Evolutionary conservation across 2,113 vertebrate species (phyloP), one percentile per base, ranked within the genome.

Genomic region (Lichenostomus cassidix): DNA sequence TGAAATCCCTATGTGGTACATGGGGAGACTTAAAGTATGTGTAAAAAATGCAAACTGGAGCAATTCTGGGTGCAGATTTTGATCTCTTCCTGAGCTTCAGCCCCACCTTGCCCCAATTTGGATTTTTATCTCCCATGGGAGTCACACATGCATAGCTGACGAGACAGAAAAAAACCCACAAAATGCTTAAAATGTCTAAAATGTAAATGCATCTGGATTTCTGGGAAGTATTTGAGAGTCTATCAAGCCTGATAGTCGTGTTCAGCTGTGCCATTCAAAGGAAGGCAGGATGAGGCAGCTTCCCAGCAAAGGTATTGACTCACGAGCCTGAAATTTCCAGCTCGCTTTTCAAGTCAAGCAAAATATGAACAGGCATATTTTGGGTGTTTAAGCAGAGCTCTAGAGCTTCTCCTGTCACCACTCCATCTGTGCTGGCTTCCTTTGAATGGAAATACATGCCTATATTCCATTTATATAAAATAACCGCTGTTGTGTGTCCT

Each of bases 91-190:
- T 8, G 29, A 44, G 62, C 47, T 52, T 49, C 63, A 62, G 21
- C 37, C 52, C 24, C 63, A 8, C 20, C 20, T 5, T 10, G 13
- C 52, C 79, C 64, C 9, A 4, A 0, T 33, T 3, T 3, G 19
- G 3, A 5, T 47, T 63, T 39, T 25, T 4, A 8, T 49, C 21
- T 53, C 49, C 31, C 7, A 2, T 3, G 3, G 58, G n/a, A 58
- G 47, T 31, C 52, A 3, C 4, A 0, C 0, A 0, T 24, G 15
- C 47, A 35, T 25, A 33, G 10, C 29, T 11, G 60, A 39, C 50
- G 12, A 44, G 80, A 50, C 49, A 74, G 20, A 7, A 19, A 64
- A 70, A 53, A 63, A 24, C 3, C 2, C 70, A 23, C 33, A 11
- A 60, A 83, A 46, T 12, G 29, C 47, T 64, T 63, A 22, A 55